These are phyloP conservation scores for Cyanistes caeruleus DNA, from an alignment of 2,113 vertebrate genomes.

Conservation along the genomic window DNA sequence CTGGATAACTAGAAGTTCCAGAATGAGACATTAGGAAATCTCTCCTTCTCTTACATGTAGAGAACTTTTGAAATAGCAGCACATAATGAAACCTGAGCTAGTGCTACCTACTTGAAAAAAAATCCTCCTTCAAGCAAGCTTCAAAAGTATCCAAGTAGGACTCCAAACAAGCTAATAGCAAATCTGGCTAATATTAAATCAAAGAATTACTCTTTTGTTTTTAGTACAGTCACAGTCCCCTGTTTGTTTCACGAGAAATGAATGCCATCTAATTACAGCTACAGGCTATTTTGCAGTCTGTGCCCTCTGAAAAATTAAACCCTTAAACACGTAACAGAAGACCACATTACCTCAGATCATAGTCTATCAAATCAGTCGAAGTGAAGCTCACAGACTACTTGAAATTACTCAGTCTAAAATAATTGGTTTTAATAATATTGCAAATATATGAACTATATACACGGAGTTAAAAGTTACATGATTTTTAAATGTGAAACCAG, in stretches of 20 bases:
- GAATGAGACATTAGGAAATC: background rate
- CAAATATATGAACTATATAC: background rate
- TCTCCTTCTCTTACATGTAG: background rate
- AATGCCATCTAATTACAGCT: background rate
- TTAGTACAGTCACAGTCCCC: background rate
- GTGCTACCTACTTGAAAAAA: background rate
- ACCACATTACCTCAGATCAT: background rate
- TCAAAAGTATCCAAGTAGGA: background rate
- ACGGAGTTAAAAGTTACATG: background rate
- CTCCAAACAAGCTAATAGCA: background rate
- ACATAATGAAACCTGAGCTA: background rate
- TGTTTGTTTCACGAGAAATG: background rate
- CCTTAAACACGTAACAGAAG: background rate
- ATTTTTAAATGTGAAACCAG: background rate
- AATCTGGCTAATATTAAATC: background rate
- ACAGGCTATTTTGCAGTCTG: background rate
- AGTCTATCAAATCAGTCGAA: background rate
- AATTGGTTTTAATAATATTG: background rate
- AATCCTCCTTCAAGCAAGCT: background rate
- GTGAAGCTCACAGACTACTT: background rate
- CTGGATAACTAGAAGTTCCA: background rate
- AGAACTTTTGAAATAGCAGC: background rate
- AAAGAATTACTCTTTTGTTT: background rate
- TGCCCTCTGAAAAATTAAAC: background rate
- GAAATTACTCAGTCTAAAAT: background rate